Evolutionary conservation across 2,888 invertebrate species (phyloP).

Genomic region (Stenodema calcarata): DNA sequence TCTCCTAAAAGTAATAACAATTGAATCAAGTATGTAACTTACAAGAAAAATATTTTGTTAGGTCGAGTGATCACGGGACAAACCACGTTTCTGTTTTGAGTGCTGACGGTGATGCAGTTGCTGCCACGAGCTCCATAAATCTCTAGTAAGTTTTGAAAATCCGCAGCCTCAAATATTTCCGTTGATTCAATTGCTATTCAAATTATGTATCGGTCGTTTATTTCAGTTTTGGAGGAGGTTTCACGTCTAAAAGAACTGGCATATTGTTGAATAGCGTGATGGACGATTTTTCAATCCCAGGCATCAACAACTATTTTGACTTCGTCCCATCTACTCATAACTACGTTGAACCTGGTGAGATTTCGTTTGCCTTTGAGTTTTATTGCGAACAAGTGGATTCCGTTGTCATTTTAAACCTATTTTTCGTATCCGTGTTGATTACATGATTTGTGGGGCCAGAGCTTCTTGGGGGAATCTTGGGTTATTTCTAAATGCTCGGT

Average conservation of each 20-base stretch:
- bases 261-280: constrained; percentile 95
- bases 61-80: constrained; percentile 65
- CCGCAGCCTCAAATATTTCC: too few species aligned
- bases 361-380: background rate
- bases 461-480: too few species aligned
- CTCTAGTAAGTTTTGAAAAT: constrained; percentile 64
- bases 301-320: constrained; percentile 73
- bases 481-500: too few species aligned
- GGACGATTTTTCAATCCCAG: constrained; percentile 91
- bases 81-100: constrained; percentile 82
- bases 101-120: constrained; percentile 85
- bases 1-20: too few species aligned
- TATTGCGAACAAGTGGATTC: too few species aligned
- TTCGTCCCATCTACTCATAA: constrained; percentile 81
- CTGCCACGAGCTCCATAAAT: constrained; percentile 91
- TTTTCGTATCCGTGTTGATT: too few species aligned
- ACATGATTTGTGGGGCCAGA: background rate
- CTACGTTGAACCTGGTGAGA: constrained; percentile 66
- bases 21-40: too few species aligned
- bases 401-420: too few species aligned
- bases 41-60: background rate
- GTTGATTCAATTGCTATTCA: too few species aligned
- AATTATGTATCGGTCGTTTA: too few species aligned
- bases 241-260: constrained; percentile 80
- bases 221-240: constrained; percentile 71